phyloP scores from a whole-genome alignment of 2,888 invertebrate species.

The Zygaena filipendulae region DNA sequence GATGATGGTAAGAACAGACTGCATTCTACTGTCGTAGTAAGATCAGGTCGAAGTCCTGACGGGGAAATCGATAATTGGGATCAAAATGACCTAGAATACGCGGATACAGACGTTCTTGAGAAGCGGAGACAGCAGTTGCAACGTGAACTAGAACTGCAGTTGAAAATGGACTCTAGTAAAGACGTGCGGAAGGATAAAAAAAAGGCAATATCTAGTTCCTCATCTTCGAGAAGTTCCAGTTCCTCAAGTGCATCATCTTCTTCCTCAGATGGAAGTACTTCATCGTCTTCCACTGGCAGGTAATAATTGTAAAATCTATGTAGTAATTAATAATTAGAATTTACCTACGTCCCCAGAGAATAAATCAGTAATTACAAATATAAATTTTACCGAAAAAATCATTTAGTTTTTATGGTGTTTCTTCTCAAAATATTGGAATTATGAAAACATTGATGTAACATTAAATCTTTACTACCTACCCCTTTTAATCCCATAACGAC shows the following conservation, averaged over 20 bases:
- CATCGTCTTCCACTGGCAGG: conserved; percentile 70
- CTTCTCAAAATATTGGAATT: no score
- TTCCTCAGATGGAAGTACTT: conserved; percentile 74
- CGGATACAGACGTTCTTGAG: conserved; percentile 82
- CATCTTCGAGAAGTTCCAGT: conserved; percentile 74
- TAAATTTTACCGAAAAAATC: no score
- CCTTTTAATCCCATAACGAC: no score
- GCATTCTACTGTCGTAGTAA: conserved; percentile 72
- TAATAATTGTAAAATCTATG: no score
- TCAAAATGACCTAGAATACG: conserved; percentile 82
- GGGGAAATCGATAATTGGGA: conserved; percentile 81
- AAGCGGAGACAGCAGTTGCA: conserved; percentile 79
- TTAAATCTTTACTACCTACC: no score
- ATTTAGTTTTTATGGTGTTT: no score
- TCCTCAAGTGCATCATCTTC: conserved; percentile 73
- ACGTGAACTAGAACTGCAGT: conserved; percentile 80
- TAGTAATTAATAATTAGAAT: no score
- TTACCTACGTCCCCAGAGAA: no score
- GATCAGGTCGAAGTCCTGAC: conserved; percentile 69
- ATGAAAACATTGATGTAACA: no score
- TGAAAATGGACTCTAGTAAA: conserved; percentile 78
- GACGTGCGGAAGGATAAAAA: conserved; percentile 76
- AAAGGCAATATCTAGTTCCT: conserved; percentile 74
- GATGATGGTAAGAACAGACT: conserved; percentile 74
- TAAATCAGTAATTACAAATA: no score